Base-by-base conservation (phyloP, 1,140 invertebrate species). In the Drosophila micromelanica region DNA sequence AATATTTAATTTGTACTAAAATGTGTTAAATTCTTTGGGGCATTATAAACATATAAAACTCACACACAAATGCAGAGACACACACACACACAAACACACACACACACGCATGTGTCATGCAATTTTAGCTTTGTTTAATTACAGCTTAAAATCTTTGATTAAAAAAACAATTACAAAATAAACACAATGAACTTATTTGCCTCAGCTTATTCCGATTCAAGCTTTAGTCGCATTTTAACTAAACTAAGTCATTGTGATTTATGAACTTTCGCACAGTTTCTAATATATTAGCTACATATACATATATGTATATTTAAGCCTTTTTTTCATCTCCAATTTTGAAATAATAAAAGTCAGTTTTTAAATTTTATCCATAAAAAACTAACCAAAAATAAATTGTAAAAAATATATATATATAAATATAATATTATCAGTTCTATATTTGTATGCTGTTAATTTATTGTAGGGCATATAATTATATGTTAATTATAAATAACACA, bases 1-100 rank as follows among this genome's bases (percentile, higher is more conserved):
- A 87, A 87, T 87, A 87, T 87, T 87, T 87, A 87, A 87, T 87
- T 87, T 89, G 84, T 82, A 87, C 82, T 87, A 87, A 87, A 87
- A 87, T 87, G 82, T 87, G 82, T 87, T 87, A 87, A 87, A 87
- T 87, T 87, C 82, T 87, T 87, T 87, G 64, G 82, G 82, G 82
- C 78, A 86, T 87, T 86, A 86, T 75, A 69, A 67, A 62, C 61
- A 72, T 55, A 70, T 55, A 60, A 63, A 23, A 45, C 46, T 30
- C 45, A 59, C 32, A 54, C 20, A 61, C 38, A 32, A 13, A 63
- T 51, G 55, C 35, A 54, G 32, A 17, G 42, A 40, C 40, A 35
- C 20, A 61, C 38, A 32, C 35, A 15, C 37, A 49, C 17, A 52
- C 43, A 49, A n/a, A 52, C 43, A 12, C 27, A 38, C 20, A 23